Evolutionary conservation across 2,888 invertebrate genomes (phyloP), one percentile per base, ranked within the genome.

Genomic region (Lasius fuliginosus): DNA sequence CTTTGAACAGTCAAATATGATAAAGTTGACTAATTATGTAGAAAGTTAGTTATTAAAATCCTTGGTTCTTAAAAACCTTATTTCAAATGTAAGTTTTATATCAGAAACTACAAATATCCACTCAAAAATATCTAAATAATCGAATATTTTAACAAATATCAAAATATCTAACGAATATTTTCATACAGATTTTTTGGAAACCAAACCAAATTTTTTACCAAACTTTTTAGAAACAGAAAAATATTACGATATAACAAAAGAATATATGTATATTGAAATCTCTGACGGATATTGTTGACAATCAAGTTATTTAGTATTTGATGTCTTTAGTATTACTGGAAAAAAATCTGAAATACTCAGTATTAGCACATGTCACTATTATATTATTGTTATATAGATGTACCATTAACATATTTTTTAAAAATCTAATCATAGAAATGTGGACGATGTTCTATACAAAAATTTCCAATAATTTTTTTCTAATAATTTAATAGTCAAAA

Each of bases 341-440:
- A 23, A 33, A 75, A 64, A 8, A 74, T 23, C 2, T n/a, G 23
- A 75, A 62, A 75, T 4, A 74, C 23, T 46, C 4, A 23, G 15
- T 36, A 65, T 75, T 64, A 64, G 64, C 46, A 15, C 6, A n/a
- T 62, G 11, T 73, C 5, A 73, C 18, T 73, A 27, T 40, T 73
- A 62, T 4, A n/a, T 18, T 33, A 15, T 18, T 58, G 1, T 27
- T 58, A 73, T 27, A 15, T 40, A 33, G 15, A 75, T 75, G 40
- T 33, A 36, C 33, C 42, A 33, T 64, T 46, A 75, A 64, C 23
- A 23, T 40, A 42, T 30, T 60, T 60, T 23, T 15, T 18, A 30
- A 8, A 60, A 46, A 30, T 74, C 3, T 46, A 1, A 56, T 1
- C 0, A 12, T 27, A 11, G 4, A 62, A 33, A 18, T 33, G 8